Conservation (phyloP, 2,797 vertebrate species). For the Molossus molossus region DNA sequence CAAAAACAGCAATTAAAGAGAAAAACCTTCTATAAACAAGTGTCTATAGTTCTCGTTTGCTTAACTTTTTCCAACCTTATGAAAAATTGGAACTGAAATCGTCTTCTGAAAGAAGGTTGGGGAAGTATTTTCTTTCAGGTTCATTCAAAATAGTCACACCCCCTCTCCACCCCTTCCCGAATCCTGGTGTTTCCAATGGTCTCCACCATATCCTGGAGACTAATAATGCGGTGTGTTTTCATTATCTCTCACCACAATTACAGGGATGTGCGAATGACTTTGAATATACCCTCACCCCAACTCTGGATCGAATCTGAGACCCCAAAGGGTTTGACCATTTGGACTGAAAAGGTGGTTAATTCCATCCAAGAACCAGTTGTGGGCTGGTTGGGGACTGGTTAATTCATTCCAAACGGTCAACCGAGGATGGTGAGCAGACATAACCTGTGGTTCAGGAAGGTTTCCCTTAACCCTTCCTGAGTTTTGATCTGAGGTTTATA, state of each 20-base stretch:
- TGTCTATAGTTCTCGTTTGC: conserved; percentile 85
- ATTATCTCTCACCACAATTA: conserved; percentile 68
- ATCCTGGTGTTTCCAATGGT: conserved; percentile 78
- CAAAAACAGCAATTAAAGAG: conserved; percentile 87
- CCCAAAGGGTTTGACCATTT: conserved; percentile 20
- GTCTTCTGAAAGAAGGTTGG: conserved; percentile 79
- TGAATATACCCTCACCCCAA: conserved; percentile 22
- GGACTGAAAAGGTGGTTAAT: not conserved
- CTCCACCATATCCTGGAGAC: conserved; percentile 78
- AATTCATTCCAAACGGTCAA: conserved; percentile 81
- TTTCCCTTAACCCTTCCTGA: conserved; percentile 85
- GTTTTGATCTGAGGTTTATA: conserved; percentile 84
- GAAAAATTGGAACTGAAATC: conserved; percentile 82
- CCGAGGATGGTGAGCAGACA: conserved; percentile 73
- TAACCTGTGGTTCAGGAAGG: conserved; percentile 77
- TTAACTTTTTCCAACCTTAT: conserved; percentile 87
- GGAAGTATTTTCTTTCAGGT: conserved; percentile 87
- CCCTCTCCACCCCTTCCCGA: conserved; percentile 82
- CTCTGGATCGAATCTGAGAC: conserved; percentile 3
- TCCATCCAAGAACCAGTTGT: not conserved
- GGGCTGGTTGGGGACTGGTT: conserved; percentile 73
- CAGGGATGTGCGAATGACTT: conserved; percentile 47
- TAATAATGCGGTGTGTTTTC: conserved; percentile 69
- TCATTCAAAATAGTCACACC: conserved; percentile 85
- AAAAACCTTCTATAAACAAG: conserved; percentile 86